A percentile compares a stretch with the other conserved stretches of the same genome.
These are phyloP conservation scores for Synergus laeviventris DNA, from an alignment of 2,888 invertebrate genomes.

Conservation along the genomic window DNA sequence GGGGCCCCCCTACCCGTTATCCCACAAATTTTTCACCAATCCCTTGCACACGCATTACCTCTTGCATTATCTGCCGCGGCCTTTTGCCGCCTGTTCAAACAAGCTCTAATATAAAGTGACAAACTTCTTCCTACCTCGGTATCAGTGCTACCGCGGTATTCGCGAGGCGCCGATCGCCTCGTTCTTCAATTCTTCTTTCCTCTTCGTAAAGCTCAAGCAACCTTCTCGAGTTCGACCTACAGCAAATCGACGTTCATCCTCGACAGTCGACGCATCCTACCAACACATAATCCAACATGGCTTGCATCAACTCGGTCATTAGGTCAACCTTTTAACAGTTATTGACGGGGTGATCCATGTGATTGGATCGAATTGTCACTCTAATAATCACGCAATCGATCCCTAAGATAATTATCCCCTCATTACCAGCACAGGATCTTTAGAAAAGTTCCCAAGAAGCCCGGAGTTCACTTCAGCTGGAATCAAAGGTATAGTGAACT, in stretches of 20 bases:
- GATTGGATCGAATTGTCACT: not conserved
- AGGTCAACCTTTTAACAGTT: conserved; percentile 55
- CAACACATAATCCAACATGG: conserved; percentile 48
- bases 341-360: conserved; percentile 39
- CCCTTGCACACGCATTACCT: conserved; percentile 54
- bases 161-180: conserved; percentile 39
- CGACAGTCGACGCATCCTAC: not conserved
- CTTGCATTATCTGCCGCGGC: conserved; percentile 62
- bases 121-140: conserved; percentile 67
- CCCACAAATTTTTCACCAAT: conserved; percentile 36
- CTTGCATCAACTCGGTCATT: conserved; percentile 54
- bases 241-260: not conserved
- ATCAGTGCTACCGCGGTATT: conserved; percentile 59
- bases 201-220: not conserved
- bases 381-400: not conserved
- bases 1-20: conserved; percentile 50
- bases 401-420: not conserved
- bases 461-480: not conserved
- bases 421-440: not conserved
- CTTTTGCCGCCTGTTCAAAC: conserved; percentile 64
- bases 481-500: not conserved
- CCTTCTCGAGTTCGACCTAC: not conserved
- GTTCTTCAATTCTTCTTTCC: conserved; percentile 27
- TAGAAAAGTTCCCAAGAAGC: not conserved
- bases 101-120: conserved; percentile 73